Conservation (phyloP, 2,888 invertebrate species). For the Melinaea menophilus region DNA sequence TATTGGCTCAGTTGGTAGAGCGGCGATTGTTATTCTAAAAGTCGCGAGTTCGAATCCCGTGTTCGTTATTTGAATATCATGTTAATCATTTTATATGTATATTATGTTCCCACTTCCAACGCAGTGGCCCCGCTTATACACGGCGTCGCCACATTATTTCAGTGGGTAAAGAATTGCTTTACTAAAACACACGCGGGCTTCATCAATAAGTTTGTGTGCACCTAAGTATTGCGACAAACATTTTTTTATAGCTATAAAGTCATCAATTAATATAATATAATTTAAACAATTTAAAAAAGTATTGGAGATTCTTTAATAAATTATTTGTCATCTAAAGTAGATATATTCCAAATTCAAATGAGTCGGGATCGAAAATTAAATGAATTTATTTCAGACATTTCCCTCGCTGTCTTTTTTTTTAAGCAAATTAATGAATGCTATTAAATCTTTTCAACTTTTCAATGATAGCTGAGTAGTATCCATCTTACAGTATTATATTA, state of each 20-base stretch:
- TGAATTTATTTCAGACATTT: too few relatives aligned
- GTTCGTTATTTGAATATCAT: neutral
- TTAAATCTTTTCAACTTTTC: too few relatives aligned
- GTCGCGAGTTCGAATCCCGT: neutral
- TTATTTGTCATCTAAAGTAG: too few relatives aligned
- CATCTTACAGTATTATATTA: too few relatives aligned
- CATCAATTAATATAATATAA: too few relatives aligned
- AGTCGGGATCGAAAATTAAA: too few relatives aligned
- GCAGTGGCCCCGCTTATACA: slow-evolving; percentile 12
- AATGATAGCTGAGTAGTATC: too few relatives aligned
- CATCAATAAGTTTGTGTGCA: slow-evolving; percentile 36
- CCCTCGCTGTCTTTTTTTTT: too few relatives aligned
- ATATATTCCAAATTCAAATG: neutral
- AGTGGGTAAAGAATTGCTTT: slow-evolving; percentile 36
- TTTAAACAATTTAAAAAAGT: too few relatives aligned
- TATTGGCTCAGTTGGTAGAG: neutral
- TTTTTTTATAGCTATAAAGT: neutral
- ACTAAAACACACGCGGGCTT: slow-evolving; percentile 40
- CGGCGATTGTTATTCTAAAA: neutral
- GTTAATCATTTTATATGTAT: neutral
- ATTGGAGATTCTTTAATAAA: too few relatives aligned
- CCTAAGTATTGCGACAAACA: slow-evolving; percentile 37
- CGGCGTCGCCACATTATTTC: slow-evolving; percentile 19
- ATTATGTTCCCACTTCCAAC: slow-evolving; percentile 17
- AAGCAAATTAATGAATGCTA: too few relatives aligned